These are phyloP conservation scores for Bubalus kerabau DNA, from an alignment of 2,113 vertebrate species.

Conservation along the genomic window DNA sequence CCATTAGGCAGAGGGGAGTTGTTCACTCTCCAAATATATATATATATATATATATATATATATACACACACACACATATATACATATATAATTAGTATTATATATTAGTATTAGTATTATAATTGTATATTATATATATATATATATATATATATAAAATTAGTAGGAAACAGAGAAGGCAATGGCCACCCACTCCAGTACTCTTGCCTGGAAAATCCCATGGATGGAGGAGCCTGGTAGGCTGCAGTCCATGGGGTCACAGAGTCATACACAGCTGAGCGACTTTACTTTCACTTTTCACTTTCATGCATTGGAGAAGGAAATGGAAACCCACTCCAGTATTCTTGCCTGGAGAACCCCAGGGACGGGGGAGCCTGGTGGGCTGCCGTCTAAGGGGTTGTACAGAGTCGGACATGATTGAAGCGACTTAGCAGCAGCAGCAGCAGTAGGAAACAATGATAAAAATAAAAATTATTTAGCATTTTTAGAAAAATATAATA, in stretches of 20 bases:
- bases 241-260: background rate
- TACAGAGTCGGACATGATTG: accelerated
- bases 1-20: background rate
- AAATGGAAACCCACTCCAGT: background rate
- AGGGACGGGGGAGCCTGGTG: background rate
- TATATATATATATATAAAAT: background rate
- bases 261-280: background rate
- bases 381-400: background rate
- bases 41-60: accelerated
- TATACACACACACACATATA: accelerated
- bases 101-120: no score
- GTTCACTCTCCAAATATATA: background rate
- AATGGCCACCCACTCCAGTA: background rate
- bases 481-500: background rate
- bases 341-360: background rate
- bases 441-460: background rate
- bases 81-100: no score
- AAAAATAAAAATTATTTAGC: background rate
- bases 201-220: background rate
- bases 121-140: no score
- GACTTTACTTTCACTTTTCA: background rate
- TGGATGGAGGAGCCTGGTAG: background rate
- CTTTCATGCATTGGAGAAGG: background rate
- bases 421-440: background rate
- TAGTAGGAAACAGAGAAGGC: background rate